phyloP scores from a whole-genome alignment of 2,113 vertebrate species.

The Brachypteracias leptosomus region DNA sequence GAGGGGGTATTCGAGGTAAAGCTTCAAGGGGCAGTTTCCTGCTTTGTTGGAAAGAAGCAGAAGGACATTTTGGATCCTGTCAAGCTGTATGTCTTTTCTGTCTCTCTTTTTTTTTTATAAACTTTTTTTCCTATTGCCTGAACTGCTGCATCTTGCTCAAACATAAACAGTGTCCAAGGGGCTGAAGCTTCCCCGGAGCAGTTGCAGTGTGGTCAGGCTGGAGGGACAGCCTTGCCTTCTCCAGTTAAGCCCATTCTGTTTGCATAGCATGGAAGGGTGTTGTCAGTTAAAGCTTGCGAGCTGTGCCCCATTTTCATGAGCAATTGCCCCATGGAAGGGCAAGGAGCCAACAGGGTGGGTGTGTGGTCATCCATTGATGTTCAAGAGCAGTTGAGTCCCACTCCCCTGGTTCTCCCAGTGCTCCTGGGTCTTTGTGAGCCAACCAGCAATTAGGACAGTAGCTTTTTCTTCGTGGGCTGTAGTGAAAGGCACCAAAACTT shows the following conservation, averaged over 20 bases:
- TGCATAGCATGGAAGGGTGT: background rate
- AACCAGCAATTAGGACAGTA: background rate
- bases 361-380: background rate
- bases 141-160: background rate
- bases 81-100: background rate
- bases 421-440: rapidly evolving
- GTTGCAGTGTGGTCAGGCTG: background rate
- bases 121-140: background rate
- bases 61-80: conserved; percentile 5
- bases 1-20: background rate
- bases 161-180: background rate
- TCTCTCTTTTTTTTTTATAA: background rate
- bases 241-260: conserved; percentile 36
- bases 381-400: background rate
- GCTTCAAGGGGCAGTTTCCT: background rate
- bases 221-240: background rate
- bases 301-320: background rate
- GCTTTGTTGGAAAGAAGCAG: background rate
- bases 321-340: background rate
- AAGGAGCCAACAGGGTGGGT: background rate
- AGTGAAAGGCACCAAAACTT: background rate
- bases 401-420: background rate
- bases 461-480: background rate
- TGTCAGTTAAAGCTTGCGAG: conserved; percentile 20
- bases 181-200: background rate